Evolutionary conservation across 2,888 invertebrate genomes (phyloP), one percentile per base, ranked within the genome.

Genomic region (Melanargia galathea): DNA sequence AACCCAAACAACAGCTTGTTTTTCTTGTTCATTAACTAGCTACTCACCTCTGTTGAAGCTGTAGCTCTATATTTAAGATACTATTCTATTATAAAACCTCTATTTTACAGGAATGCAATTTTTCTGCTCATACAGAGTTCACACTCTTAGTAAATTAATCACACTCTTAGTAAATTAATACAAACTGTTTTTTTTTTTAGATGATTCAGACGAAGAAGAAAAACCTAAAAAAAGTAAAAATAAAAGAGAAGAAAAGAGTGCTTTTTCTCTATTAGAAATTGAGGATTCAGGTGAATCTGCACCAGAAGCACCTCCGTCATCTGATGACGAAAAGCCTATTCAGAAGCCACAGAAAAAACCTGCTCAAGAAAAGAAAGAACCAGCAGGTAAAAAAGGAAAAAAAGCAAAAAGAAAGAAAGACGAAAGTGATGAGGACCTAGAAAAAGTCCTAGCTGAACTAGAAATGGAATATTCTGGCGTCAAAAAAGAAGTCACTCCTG

Each of bases 361-460:
- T 62, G 70, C 71, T 62, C 86, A 80, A 73, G 88, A 90, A 35
- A 92, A 90, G 69, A 89, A 87, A 73, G 91, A 92, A 69, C 79
- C 85, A 60, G 81, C 83, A 61, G 93, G 93, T 20, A 95, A 95
- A 80, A 95, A 96, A 80, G 93, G 94, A 2, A 96, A 95, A 78
- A 95, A 95, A 82, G 84, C 92, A 4, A 94, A 94, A 77, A 93
- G 94, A 76, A 96, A 95, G 87, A 94, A 94, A 70, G 94, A 95
- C 74, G 95, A 95, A 60, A 95, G 95, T 76, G 95, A 95, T 81
- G 96, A 96, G 67, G 97, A 97, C 80, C 87, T 97, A 65, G 97
- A 97, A 75, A 96, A 96, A 84, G 95, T 96, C 65, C 85, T 97
- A 67, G 97, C 96, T 11, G 96, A 97, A 85, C 86, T 97, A 68